phyloP scores from a whole-genome alignment of 1,140 invertebrate species.

The Bicyclus anynana region DNA sequence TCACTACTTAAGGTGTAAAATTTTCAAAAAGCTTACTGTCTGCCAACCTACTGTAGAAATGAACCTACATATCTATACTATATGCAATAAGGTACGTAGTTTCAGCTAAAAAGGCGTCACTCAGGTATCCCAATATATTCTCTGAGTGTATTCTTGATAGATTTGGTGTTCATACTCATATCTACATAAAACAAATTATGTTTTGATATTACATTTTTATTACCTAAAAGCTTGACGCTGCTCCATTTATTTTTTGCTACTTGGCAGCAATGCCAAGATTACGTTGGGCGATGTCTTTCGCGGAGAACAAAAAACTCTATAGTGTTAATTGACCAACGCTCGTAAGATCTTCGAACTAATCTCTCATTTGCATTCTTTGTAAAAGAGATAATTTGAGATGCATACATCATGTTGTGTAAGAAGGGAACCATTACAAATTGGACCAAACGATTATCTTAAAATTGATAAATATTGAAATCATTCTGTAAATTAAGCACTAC shows the following conservation, averaged over 20 bases:
- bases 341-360: conserved; percentile 6
- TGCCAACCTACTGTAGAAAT: too few species aligned
- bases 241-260: conserved; percentile 8
- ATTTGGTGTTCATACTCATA: neutral
- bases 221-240: neutral
- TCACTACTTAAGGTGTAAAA: too few species aligned
- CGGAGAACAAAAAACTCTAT: conserved; percentile 4
- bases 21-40: too few species aligned
- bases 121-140: too few species aligned
- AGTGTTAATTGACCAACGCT: conserved; percentile 16
- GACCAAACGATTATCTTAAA: too few species aligned
- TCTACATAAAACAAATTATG: neutral
- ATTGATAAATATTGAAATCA: too few species aligned
- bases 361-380: conserved; percentile 13
- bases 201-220: conserved; percentile 1
- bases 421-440: conserved; percentile 5
- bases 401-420: conserved; percentile 6
- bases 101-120: too few species aligned
- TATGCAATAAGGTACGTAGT: too few species aligned
- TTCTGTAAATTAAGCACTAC: too few species aligned
- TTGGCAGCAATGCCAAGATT: conserved; percentile 24
- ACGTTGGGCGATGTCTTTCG: conserved; percentile 18
- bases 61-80: too few species aligned
- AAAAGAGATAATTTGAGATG: conserved; percentile 7
- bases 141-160: too few species aligned